Evolutionary conservation across 2,888 invertebrate genomes (phyloP).

Genomic region (Drosophila flavopinicola): DNA sequence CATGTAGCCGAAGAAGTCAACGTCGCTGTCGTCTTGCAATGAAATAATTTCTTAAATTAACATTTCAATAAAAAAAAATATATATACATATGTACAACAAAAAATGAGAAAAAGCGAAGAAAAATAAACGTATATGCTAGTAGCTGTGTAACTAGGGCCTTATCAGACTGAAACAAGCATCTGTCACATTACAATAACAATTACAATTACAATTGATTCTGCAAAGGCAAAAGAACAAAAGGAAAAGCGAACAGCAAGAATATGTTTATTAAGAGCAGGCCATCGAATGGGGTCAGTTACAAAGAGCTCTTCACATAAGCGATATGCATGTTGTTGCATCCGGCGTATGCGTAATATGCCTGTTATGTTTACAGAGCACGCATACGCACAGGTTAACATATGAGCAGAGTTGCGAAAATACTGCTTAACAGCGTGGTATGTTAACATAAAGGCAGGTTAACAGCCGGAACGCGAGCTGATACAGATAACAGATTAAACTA

Average conservation of each 20-base stretch:
- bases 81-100: too few species aligned
- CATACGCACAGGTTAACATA: conserved; percentile 37
- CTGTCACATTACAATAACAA: conserved; percentile 1
- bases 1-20: conserved; percentile 50
- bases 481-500: too few species aligned
- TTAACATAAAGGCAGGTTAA: background rate
- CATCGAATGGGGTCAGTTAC: conserved; percentile 39
- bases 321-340: conserved; percentile 18
- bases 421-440: background rate
- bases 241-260: background rate
- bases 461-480: background rate
- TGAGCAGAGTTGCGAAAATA: background rate
- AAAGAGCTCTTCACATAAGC: background rate
- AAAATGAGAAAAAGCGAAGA: background rate
- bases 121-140: background rate
- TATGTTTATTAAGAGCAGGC: conserved; percentile 16
- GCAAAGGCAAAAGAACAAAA: conserved; percentile 24
- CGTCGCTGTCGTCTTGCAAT: conserved; percentile 52
- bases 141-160: conserved; percentile 14
- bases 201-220: conserved; percentile 14
- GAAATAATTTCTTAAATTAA: conserved; percentile 78
- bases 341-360: conserved; percentile 45
- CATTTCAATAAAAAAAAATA: conserved; percentile 37
- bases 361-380: conserved; percentile 4
- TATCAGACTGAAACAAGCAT: conserved; percentile 20